A percentile compares a stretch with the other conserved stretches of the same genome.
Evolutionary conservation across 2,888 invertebrate genomes (phyloP).

Genomic region (Tiliacea aurago): DNA sequence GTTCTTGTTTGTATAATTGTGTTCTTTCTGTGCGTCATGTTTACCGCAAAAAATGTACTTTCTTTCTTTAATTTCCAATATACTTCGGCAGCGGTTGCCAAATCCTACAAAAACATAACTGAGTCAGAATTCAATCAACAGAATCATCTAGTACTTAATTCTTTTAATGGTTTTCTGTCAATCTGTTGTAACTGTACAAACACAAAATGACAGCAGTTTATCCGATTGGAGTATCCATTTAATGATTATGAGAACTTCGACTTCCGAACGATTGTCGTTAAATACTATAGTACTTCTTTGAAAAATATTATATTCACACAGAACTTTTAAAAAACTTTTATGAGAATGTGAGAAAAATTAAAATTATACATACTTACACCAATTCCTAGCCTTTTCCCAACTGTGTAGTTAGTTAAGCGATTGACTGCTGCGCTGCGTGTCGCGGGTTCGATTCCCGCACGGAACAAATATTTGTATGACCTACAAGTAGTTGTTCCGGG

Average conservation of each 20-base stretch:
- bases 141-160: not conserved
- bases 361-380: not conserved
- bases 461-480: too few species aligned
- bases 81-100: too few species aligned
- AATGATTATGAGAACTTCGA: constrained; percentile 26
- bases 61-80: too few species aligned
- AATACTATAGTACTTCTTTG: constrained; percentile 11
- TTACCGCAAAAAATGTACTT: too few species aligned
- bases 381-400: too few species aligned
- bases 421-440: too few species aligned
- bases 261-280: constrained; percentile 6
- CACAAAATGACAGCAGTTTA: constrained; percentile 1
- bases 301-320: not conserved
- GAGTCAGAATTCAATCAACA: constrained; percentile 13
- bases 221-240: not conserved
- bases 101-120: not conserved
- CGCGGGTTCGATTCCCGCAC: too few species aligned
- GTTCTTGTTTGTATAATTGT: too few species aligned
- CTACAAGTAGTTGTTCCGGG: too few species aligned
- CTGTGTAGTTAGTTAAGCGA: too few species aligned
- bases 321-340: not conserved
- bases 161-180: not conserved
- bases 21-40: too few species aligned
- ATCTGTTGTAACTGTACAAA: constrained; percentile 19
- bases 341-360: not conserved